These are phyloP conservation scores for Alethe diademata DNA, from an alignment of 2,113 vertebrate genomes.

Conservation along the genomic window DNA sequence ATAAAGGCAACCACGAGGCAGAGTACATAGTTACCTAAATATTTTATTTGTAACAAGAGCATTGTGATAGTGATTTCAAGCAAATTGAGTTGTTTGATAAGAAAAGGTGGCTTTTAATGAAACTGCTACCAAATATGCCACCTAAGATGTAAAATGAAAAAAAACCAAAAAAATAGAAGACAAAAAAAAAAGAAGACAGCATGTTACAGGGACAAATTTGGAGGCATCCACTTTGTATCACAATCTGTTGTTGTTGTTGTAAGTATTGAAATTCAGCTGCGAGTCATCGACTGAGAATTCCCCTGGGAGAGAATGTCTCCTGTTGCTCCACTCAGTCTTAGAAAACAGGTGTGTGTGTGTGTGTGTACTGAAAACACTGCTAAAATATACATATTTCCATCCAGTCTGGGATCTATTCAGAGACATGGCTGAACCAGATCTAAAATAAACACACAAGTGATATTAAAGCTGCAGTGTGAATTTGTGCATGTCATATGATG, in stretches of 20 bases:
- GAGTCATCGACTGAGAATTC: neutral
- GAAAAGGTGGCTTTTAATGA: neutral
- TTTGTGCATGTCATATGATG: neutral
- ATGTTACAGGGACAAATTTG: neutral
- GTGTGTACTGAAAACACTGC: neutral
- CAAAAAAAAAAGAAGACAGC: no score
- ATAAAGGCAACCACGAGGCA: neutral
- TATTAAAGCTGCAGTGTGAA: neutral
- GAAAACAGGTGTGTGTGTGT: neutral
- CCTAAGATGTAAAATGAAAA: neutral
- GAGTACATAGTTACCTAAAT: neutral
- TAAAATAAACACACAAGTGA: neutral
- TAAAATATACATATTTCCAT: neutral
- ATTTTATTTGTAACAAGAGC: neutral
- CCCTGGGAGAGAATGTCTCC: neutral
- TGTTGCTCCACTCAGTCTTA: neutral
- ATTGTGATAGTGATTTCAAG: neutral
- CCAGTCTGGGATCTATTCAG: neutral
- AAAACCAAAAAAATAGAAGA: neutral
- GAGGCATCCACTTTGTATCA: neutral
- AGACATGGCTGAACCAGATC: neutral
- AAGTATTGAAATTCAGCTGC: neutral
- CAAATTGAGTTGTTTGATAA: neutral
- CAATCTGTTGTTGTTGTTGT: neutral
- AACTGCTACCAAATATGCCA: neutral